Conservation (phyloP, 2,797 vertebrate genomes). For the Spheniscus humboldti region DNA sequence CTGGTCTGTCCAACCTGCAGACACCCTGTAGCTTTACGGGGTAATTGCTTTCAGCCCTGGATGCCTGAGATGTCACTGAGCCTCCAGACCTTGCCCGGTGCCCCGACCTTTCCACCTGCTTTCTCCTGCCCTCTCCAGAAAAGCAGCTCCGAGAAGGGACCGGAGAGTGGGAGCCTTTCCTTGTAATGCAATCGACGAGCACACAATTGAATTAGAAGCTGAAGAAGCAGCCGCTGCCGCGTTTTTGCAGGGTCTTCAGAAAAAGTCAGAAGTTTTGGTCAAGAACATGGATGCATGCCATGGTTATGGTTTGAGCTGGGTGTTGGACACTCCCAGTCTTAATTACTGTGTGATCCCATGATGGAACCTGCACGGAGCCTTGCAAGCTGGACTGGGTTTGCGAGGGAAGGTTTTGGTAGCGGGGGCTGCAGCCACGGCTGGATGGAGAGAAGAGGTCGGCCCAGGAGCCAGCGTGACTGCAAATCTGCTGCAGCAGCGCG, state of each 20-base stretch:
- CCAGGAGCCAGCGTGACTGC: fast-evolving
- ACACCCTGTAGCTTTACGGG: fast-evolving
- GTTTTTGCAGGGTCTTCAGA: background rate
- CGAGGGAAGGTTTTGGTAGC: fast-evolving
- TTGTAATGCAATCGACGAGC: fast-evolving
- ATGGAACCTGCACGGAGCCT: background rate
- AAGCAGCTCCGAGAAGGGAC: background rate
- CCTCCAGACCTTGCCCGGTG: background rate
- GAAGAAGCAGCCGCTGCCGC: fast-evolving
- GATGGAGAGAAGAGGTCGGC: background rate
- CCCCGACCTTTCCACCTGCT: fast-evolving
- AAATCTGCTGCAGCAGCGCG: background rate
- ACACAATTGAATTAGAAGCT: fast-evolving
- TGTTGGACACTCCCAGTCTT: background rate
- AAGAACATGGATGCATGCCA: fast-evolving
- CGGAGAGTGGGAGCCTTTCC: background rate
- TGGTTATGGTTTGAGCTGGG: fast-evolving
- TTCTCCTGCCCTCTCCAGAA: background rate
- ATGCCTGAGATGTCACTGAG: fast-evolving
- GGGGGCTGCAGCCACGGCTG: background rate
- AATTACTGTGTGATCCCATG: fast-evolving
- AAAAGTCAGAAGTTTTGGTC: background rate
- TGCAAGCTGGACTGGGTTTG: background rate
- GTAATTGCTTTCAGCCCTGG: too few relatives aligned
- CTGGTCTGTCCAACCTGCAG: background rate